Evolutionary conservation across 2,888 invertebrate genomes (phyloP), one percentile per base, ranked within the genome.

Genomic region (Melanotus villosus): DNA sequence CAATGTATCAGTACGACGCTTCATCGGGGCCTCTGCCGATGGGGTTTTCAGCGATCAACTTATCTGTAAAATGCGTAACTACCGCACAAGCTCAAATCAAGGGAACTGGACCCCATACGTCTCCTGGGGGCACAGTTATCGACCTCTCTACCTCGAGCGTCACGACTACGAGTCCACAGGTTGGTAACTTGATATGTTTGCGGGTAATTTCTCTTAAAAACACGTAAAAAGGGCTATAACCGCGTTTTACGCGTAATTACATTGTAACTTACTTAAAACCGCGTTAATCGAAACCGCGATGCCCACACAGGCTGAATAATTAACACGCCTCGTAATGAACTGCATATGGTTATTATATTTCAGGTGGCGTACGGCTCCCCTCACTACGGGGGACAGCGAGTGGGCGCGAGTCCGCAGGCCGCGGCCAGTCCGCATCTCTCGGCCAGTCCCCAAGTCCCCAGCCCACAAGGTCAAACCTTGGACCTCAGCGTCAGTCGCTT

Each of bases 401-500:
- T 91, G 67, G 90, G 91, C 74, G 92, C 93, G 78, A 93, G 93
- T 85, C 94, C 94, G 75, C 94, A 93, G 85, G 93, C 94, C 69
- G 94, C 94, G 77, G 92, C 94, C 75, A 94, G 94, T 85, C 95
- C 95, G 74, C 91, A 92, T 82, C 89, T 92, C 78, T 71, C 71
- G 62, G 92, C 94, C 81, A 94, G 94, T 87, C 94, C 94, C 75
- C 94, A 94, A 88, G 94, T 94, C 86, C 94, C 95, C 81, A 95
- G 94, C 87, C 95, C 95, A 73, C 95, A 95, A 87, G 95, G 95
- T 79, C 95, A 95, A 85, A 95, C 95, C 79, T 89, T 95, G 84
- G 95, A 95, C 88, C 90, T 95, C 84, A 94, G 94, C 86, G 94
- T 95, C 79, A 94, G 93, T 85, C 89, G 94, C 85, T 89, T 94